Evolutionary conservation across 2,888 invertebrate genomes (phyloP).

Genomic region (Aethes cnicana): DNA sequence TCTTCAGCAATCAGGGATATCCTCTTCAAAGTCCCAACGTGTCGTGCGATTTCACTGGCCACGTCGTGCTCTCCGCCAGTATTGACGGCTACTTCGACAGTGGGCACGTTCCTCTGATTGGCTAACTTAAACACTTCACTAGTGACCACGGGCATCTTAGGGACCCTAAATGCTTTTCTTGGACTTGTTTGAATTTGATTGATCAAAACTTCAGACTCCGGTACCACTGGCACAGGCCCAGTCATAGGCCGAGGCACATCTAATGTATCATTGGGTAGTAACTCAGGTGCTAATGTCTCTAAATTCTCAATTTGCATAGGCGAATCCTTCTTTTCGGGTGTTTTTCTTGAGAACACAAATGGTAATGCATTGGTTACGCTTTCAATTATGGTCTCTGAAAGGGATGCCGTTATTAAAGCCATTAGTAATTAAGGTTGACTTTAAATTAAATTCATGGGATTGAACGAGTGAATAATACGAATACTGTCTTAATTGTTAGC

Average conservation of each 20-base stretch:
- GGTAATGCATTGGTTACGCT: slow-evolving; percentile 68
- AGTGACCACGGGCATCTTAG: slow-evolving; percentile 67
- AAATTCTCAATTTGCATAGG: slow-evolving; percentile 60
- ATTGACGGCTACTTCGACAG: slow-evolving; percentile 59
- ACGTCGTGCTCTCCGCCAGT: slow-evolving; percentile 62
- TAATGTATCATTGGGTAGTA: slow-evolving; percentile 54
- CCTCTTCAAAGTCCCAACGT: slow-evolving; percentile 64
- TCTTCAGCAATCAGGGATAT: slow-evolving; percentile 77
- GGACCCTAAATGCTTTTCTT: slow-evolving; percentile 53
- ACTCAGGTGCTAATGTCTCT: slow-evolving; percentile 61
- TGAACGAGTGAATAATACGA: too few species aligned
- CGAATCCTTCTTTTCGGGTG: slow-evolving; percentile 51
- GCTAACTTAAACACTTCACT: slow-evolving; percentile 62
- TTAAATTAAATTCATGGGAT: too few species aligned
- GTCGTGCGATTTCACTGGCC: slow-evolving; percentile 64
- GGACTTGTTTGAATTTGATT: slow-evolving; percentile 33
- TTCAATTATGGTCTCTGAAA: slow-evolving; percentile 65
- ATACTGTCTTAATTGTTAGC: too few species aligned
- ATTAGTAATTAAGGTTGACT: too few species aligned
- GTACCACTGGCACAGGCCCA: slow-evolving; percentile 34
- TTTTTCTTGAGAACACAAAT: slow-evolving; percentile 52
- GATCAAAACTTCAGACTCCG: slow-evolving; percentile 33
- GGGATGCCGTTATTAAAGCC: too few species aligned
- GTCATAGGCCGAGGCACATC: slow-evolving; percentile 37
- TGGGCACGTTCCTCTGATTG: slow-evolving; percentile 42